phyloP scores from a whole-genome alignment of 1,140 invertebrate genomes.

The Drosophila athabasca region DNA sequence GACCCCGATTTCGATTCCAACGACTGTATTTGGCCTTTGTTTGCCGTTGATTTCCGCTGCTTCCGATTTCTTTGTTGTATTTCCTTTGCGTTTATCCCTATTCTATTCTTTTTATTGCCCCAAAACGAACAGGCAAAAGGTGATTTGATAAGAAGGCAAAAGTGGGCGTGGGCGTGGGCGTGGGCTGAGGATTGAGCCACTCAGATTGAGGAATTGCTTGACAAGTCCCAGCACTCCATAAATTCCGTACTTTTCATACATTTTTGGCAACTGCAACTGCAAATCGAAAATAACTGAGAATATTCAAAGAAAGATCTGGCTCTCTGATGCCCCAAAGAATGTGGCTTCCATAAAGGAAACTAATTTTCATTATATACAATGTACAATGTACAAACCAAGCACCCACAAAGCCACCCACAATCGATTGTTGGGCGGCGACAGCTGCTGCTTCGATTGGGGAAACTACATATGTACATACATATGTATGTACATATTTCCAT shows the following conservation, averaged over 20 bases:
- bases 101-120: slow-evolving; percentile 34
- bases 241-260: slow-evolving; percentile 25
- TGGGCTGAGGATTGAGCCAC: slow-evolving; percentile 30
- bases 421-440: slow-evolving; percentile 2
- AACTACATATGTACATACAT: neutral
- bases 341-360: neutral
- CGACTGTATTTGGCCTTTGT: slow-evolving; percentile 60
- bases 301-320: too few species aligned
- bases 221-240: slow-evolving; percentile 17
- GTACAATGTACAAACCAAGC: neutral
- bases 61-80: slow-evolving; percentile 79
- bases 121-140: slow-evolving; percentile 34
- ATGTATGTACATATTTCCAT: neutral
- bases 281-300: too few species aligned
- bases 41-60: slow-evolving; percentile 75
- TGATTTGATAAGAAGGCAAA: slow-evolving; percentile 39
- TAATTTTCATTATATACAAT: neutral
- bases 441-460: neutral
- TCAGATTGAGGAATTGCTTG: slow-evolving; percentile 44
- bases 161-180: neutral
- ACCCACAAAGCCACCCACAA: neutral
- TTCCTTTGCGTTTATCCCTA: slow-evolving; percentile 37
- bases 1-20: neutral
- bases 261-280: too few species aligned
- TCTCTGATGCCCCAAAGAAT: too few species aligned